Evolutionary conservation across 1,140 invertebrate species (phyloP).

Genomic region (Carposina sasakii): DNA sequence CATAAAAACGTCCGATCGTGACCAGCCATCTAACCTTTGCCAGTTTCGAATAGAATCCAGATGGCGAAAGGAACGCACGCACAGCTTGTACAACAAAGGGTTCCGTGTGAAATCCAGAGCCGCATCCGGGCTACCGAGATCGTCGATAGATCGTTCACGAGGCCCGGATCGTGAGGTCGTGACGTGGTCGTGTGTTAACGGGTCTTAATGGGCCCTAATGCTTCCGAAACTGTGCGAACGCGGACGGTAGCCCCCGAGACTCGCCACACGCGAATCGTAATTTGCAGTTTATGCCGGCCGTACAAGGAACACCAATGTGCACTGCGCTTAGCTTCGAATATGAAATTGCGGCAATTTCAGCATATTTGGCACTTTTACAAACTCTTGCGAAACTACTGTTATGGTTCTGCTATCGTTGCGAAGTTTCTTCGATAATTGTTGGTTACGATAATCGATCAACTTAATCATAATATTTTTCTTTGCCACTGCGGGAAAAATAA

Average conservation of each 20-base stretch:
- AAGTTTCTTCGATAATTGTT: too few species aligned
- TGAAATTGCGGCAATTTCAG: constrained; percentile 32
- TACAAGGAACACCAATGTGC: constrained; percentile 46
- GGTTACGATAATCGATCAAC: too few species aligned
- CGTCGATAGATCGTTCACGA: constrained; percentile 62
- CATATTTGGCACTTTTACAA: constrained; percentile 8
- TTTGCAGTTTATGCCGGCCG: constrained; percentile 46
- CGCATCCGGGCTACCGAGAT: constrained; percentile 54
- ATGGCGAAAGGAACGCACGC: too few species aligned
- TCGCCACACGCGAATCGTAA: constrained; percentile 58
- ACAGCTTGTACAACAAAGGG: too few species aligned
- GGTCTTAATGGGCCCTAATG: constrained; percentile 70
- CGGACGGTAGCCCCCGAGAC: constrained; percentile 56
- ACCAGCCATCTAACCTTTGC: too few species aligned
- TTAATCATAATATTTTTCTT: too few species aligned
- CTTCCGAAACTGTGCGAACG: constrained; percentile 71
- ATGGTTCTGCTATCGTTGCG: too few species aligned
- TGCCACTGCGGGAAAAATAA: too few species aligned
- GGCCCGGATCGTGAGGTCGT: constrained; percentile 55
- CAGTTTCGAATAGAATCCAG: too few species aligned
- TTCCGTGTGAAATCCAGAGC: constrained; percentile 31
- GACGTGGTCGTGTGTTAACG: constrained; percentile 65
- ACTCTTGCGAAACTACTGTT: too few species aligned
- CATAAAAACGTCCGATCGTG: too few species aligned
- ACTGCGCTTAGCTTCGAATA: constrained; percentile 39